phyloP scores from a whole-genome alignment of 2,888 invertebrate species.

The Homarus gammarus region DNA sequence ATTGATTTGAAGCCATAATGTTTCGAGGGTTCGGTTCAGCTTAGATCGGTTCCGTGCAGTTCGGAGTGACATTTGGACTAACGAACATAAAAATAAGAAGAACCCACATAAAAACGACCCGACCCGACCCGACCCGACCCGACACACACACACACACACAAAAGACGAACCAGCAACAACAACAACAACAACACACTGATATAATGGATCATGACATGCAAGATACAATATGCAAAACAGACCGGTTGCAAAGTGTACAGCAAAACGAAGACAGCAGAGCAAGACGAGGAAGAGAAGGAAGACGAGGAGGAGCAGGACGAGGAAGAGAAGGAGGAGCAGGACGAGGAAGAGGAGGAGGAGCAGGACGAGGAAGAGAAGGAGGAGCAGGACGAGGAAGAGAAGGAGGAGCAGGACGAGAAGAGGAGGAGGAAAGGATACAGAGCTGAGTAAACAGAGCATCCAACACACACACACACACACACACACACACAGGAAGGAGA shows the following conservation, averaged over 20 bases:
- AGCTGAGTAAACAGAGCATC: background rate
- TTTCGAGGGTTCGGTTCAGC: no score
- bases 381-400: background rate
- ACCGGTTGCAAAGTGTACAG: background rate
- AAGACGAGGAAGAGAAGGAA: background rate
- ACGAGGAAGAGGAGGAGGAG: no score
- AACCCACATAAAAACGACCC: background rate
- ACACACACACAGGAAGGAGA: background rate
- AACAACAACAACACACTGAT: background rate
- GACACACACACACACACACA: conserved; percentile 3
- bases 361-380: background rate
- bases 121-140: background rate
- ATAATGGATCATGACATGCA: no score
- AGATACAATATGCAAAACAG: no score
- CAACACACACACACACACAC: background rate
- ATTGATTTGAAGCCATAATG: no score
- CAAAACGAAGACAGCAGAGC: background rate
- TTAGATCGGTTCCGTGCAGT: no score
- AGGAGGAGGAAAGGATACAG: no score
- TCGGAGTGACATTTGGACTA: no score
- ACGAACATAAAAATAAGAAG: background rate
- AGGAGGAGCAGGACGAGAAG: no score
- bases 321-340: background rate
- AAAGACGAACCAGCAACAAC: background rate
- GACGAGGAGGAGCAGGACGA: no score